Base-by-base conservation (phyloP, 1,140 invertebrate genomes). In the Drosophila micromelanica region DNA sequence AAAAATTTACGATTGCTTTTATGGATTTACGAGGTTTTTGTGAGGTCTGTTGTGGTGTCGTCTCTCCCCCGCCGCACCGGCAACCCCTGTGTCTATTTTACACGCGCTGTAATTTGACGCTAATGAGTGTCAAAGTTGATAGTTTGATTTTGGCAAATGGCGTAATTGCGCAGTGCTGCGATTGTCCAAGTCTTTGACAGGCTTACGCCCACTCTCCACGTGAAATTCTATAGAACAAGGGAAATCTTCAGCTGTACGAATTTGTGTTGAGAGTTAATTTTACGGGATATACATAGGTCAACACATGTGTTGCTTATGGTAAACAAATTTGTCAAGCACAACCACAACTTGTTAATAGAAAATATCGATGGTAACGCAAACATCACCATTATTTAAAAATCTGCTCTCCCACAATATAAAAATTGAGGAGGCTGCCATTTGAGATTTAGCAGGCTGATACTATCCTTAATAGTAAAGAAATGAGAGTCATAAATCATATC, bases 1-100 rank as follows among this genome's bases (percentile, higher is more conserved):
- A 87, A 87, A 87, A 87, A 87, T 87, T 82, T 87, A 87, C 82
- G 82, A 87, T 89, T 82, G 82, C 82, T 87, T 87, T 87, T 87
- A 87, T 87, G 82, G 84, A 87, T 87, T 87, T 87, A 87, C 82
- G 81, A 85, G 82, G 82, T 73, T 81, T 71, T 75, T 81, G 57
- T 80, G 46, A 62, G 68, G 45, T 54, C 78, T 69, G 59, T 61
- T 35, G 55, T 68, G 15, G 38, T 55, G 13, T 72, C 43, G n/a
- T 51, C 35, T 12, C n/a, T 7, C 15, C 30, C 38, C 45, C 23
- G 9, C 6, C 35, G 30, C 15, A 17, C 17, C 27, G 38, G 8
- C 30, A 7, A 46, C 11, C n/a, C 35, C 35, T 52, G 54, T 13
- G 40, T 37, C 42, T 55, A 40, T 49, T 72, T 42, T 69, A 68